Evolutionary conservation across 2,888 invertebrate genomes (phyloP), one percentile per base, ranked within the genome.

Genomic region (Priocnemis perturbator): DNA sequence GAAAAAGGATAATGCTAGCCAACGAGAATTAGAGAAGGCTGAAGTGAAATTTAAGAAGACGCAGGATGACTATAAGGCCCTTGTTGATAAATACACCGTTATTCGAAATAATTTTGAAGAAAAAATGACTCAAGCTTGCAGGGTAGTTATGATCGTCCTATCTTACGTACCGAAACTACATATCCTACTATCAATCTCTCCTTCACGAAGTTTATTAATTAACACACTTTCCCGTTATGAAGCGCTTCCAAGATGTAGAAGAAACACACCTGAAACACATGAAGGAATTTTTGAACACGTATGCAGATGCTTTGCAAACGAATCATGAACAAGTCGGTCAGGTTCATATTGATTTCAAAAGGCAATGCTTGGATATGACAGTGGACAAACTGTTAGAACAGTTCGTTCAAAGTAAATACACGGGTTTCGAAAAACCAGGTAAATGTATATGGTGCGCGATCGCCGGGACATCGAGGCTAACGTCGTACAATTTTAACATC

Each of bases 161-260:
- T 45, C 37, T 58, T 58, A 45, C n/a, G 9, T 45, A 17, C 57
- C 44, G 44, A 37, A 37, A 4, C 45, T 58, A 20, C 45, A n/a
- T 45, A 20, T 37, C 21, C 7, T 58, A 58, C 7, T 58, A 45
- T 45, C 9, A 21, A 45, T 45, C 11, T n/a, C 20, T n/a, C 44
- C 19, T 45, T 45, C 19, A 30, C 44, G 17, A 30, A 48, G 52
- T 37, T 30, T 23, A 52, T 44, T 52, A 44, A 50, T 61, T 64
- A 61, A 69, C 67, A 75, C 67, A 73, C 69, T 62, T 81, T 84
- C 84, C 4, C 77, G 11, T 63, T 55, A 23, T 44, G 15, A 74
- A 93, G 93, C 95, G 96, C 88, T 98, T 98, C 88, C 98, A 98
- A 92, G 97, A 96, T 89, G 94, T 98, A 21, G 98, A 98, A 90